Base-by-base conservation (phyloP, 2,113 vertebrate genomes). In the Synchiropus splendidus region DNA sequence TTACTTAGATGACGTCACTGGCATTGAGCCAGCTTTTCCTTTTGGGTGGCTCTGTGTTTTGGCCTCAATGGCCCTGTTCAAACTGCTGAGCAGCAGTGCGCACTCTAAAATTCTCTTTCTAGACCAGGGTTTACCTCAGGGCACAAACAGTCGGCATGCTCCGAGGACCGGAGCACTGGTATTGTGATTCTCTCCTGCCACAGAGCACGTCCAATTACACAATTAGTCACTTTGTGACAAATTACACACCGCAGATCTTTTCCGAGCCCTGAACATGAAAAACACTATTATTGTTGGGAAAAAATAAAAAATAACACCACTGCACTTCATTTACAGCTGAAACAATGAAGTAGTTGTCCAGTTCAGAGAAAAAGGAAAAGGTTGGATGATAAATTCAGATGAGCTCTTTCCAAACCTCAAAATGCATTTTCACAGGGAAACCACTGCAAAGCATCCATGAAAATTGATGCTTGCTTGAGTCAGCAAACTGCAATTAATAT, bases 1-100 rank as follows among this genome's bases (percentile, higher is more conserved):
- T 91, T 89, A 87, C 88, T 86, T 83, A 86, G 80, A 83, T 92
- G 90, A 94, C 88, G 87, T 92, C 88, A 91, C 89, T 88, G 89
- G 89, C 89, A 89, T 76, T 75, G 64, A 78, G 85, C 87, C 89
- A 94, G 89, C 75, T 86, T 89, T 83, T 84, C 82, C 83, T 88
- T 76, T 84, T 81, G 85, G 82, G 87, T 86, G 83, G 85, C 84
- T 86, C 87, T 91, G 83, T 87, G 81, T 79, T 61, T 82, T 85
- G 73, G 85, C 83, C 86, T 89, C 86, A 82, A 81, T 75, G 85
- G 81, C 80, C 83, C 77, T 78, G 80, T 82, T 82, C 56, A 78
- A 79, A 83, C 79, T 81, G 81, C 79, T 83, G 80, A 87, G 85
- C 83, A 83, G 83, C 64, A 86, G 82, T 72, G 78, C 83, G 84